phyloP scores from a whole-genome alignment of 1,140 invertebrate species.

The Drosophila tsacasi region DNA sequence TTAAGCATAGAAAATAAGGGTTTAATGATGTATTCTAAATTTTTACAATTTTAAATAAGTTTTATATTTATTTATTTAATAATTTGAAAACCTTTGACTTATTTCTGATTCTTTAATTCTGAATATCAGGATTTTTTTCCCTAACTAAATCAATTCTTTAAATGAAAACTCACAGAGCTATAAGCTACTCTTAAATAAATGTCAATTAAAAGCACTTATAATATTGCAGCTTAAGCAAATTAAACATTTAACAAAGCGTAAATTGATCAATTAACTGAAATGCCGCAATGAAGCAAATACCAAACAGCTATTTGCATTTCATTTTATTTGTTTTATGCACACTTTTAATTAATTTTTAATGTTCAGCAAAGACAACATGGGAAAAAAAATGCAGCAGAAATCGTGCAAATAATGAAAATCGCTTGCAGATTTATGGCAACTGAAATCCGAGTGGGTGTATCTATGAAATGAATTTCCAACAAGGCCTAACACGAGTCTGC shows the following conservation, averaged over 20 bases:
- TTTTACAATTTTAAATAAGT: background rate
- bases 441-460: conserved; percentile 4
- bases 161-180: background rate
- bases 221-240: conserved; percentile 31
- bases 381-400: conserved; percentile 20
- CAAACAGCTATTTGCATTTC: conserved; percentile 24
- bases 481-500: conserved; percentile 73
- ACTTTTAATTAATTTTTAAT: conserved; percentile 52
- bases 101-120: background rate
- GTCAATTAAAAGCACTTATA: background rate
- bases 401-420: conserved; percentile 1
- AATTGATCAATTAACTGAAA: conserved; percentile 51
- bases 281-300: conserved; percentile 18
- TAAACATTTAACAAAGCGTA: conserved; percentile 53
- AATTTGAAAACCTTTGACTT: background rate
- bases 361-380: conserved; percentile 1
- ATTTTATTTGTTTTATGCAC: conserved; percentile 22
- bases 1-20: background rate
- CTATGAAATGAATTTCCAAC: conserved; percentile 47
- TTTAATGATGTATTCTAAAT: background rate
- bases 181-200: background rate
- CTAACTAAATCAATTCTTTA: background rate
- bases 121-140: background rate
- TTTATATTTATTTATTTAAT: background rate
- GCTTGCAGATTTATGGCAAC: conserved; percentile 16